Conservation (phyloP, 2,797 vertebrate genomes). For the Enteromius unitaeniatus region DNA sequence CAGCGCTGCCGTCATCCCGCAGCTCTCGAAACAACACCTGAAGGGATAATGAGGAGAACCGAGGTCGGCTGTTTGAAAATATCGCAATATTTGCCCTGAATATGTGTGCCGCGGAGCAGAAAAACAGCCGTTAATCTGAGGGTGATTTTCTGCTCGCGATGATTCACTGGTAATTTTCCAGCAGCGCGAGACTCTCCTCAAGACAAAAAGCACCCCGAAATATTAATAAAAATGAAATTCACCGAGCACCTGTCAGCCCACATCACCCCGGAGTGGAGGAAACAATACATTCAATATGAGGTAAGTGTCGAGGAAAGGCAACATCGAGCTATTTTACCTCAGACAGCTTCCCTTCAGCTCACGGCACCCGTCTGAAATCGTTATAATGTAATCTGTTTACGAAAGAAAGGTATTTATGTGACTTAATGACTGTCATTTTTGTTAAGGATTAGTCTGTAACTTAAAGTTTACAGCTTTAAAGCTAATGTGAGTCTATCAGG, state of each 20-base stretch:
- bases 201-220: background rate
- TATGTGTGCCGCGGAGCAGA: conserved; percentile 26
- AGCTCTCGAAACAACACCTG: background rate
- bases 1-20: background rate
- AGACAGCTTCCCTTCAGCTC: background rate
- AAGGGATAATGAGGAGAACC: background rate
- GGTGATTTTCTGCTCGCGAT: conserved; percentile 32
- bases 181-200: conserved; percentile 28
- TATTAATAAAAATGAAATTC: conserved; percentile 89
- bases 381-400: background rate
- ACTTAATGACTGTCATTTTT: background rate
- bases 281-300: conserved; percentile 98
- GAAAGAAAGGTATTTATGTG: background rate
- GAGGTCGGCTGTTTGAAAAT: conserved; percentile 24
- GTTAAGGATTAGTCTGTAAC: background rate
- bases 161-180: conserved; percentile 52
- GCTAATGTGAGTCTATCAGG: conserved; percentile 8
- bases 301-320: conserved; percentile 72
- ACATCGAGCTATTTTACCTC: background rate
- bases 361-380: background rate
- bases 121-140: conserved; percentile 46
- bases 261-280: conserved; percentile 99
- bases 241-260: conserved; percentile 97
- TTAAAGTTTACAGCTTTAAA: conserved; percentile 14
- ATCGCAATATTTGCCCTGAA: background rate